Evolutionary conservation across 2,797 vertebrate species (phyloP).

Genomic region (Enteromius radiatus): DNA sequence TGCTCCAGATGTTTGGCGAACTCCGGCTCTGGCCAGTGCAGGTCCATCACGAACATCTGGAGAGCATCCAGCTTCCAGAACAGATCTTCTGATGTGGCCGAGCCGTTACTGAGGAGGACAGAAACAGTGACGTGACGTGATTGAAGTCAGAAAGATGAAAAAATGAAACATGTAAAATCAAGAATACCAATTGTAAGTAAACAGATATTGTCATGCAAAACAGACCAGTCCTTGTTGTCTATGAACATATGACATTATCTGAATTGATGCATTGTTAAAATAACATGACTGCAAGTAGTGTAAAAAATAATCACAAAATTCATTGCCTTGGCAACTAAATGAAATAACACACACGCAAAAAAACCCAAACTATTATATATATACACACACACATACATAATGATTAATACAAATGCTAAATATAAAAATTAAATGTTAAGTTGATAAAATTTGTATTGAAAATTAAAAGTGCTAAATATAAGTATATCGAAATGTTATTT

Average conservation of each 20-base stretch:
- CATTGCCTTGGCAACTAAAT: too few relatives aligned
- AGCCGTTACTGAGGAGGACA: conserved; percentile 85
- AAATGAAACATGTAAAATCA: not conserved
- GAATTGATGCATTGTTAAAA: not conserved
- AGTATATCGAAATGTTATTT: not conserved
- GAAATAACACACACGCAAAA: too few relatives aligned
- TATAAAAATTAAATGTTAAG: not conserved
- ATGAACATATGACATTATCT: not conserved
- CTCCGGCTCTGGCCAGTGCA: conserved; percentile 96
- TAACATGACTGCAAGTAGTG: not conserved
- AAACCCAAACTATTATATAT: too few relatives aligned
- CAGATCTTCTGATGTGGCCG: conserved; percentile 93
- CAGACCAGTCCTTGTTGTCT: not conserved
- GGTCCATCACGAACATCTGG: conserved; percentile 94
- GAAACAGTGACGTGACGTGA: conserved; percentile 16
- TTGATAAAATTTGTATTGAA: not conserved
- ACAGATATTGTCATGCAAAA: not conserved
- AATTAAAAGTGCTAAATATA: not conserved
- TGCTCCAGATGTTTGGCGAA: conserved; percentile 96
- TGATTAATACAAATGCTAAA: not conserved
- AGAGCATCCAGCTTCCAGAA: conserved; percentile 98
- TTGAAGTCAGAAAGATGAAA: not conserved
- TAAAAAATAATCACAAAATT: not conserved
- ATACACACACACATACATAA: not conserved
- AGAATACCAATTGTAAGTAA: not conserved